Percentiles rank a stretch among this genome's conserved stretches.
phyloP scores from a whole-genome alignment of 2,113 vertebrate species.

The Chionis minor region DNA sequence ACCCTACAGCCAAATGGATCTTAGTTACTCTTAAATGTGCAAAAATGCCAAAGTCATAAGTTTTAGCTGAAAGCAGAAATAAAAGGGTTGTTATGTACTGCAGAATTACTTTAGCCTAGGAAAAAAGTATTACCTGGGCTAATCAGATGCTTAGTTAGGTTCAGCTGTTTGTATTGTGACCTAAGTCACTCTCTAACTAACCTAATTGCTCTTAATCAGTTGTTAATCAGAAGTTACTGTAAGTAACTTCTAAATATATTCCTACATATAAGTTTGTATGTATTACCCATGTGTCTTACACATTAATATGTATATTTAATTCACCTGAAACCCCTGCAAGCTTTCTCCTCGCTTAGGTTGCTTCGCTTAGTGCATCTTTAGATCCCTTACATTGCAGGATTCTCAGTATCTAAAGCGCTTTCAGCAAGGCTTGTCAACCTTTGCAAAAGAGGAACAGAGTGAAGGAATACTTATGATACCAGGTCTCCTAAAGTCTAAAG shows the following conservation, averaged over 20 bases:
- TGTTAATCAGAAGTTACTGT: background rate
- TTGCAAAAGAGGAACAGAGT: background rate
- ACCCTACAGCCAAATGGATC: background rate
- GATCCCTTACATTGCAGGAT: background rate
- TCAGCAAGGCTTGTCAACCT: background rate
- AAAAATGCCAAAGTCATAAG: background rate
- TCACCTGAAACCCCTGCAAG: background rate
- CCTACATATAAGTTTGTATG: fast-evolving
- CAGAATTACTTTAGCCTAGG: background rate
- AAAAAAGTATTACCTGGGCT: background rate
- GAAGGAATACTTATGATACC: background rate
- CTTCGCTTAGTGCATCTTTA: background rate
- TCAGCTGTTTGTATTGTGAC: background rate
- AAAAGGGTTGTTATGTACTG: background rate
- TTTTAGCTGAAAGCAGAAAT: background rate
- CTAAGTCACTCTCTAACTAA: background rate
- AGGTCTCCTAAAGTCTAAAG: background rate
- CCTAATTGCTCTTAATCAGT: background rate
- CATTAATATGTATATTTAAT: background rate
- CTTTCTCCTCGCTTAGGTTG: background rate
- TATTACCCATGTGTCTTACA: background rate
- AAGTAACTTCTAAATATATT: background rate
- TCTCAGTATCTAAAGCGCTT: background rate
- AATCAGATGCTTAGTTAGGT: background rate
- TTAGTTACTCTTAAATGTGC: background rate